A percentile compares a stretch with the other conserved stretches of the same genome.
Evolutionary conservation across 2,888 invertebrate species (phyloP).

Genomic region (Drosophila buzzatii): DNA sequence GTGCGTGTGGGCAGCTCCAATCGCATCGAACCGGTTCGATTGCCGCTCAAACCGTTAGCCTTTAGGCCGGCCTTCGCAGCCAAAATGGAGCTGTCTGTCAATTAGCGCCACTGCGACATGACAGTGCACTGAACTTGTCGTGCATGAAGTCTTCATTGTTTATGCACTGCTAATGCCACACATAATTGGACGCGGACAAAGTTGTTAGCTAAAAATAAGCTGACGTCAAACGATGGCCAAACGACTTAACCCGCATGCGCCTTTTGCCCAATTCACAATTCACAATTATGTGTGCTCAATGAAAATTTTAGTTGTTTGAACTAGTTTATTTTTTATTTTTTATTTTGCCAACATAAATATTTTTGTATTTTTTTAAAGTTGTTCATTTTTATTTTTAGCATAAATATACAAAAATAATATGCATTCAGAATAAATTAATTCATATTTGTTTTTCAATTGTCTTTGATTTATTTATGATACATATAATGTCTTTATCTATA

Average conservation of each 20-base stretch:
- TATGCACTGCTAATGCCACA: conserved; percentile 58
- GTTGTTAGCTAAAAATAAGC: conserved; percentile 6
- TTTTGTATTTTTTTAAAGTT: background rate
- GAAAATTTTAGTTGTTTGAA: background rate
- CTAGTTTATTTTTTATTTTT: background rate
- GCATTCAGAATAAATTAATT: no score
- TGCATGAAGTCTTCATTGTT: conserved; percentile 53
- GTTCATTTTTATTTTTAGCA: no score
- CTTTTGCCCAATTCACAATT: background rate
- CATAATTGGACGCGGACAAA: conserved; percentile 42
- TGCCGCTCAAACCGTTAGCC: conserved; percentile 16
- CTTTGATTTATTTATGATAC: no score
- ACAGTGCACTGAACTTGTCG: conserved; percentile 74
- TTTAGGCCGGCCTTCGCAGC: conserved; percentile 47
- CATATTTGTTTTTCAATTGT: no score
- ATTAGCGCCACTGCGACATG: conserved; percentile 56
- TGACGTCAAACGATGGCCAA: conserved; percentile 12
- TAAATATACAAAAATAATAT: no score
- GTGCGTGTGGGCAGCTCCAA: conserved; percentile 19
- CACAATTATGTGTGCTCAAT: background rate
- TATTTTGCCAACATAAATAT: background rate
- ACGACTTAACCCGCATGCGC: conserved; percentile 40
- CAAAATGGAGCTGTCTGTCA: conserved; percentile 70
- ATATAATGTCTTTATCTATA: no score
- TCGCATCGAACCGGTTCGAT: conserved; percentile 43